Conservation (phyloP, 1,140 invertebrate species). For the Sinonovacula constricta region DNA sequence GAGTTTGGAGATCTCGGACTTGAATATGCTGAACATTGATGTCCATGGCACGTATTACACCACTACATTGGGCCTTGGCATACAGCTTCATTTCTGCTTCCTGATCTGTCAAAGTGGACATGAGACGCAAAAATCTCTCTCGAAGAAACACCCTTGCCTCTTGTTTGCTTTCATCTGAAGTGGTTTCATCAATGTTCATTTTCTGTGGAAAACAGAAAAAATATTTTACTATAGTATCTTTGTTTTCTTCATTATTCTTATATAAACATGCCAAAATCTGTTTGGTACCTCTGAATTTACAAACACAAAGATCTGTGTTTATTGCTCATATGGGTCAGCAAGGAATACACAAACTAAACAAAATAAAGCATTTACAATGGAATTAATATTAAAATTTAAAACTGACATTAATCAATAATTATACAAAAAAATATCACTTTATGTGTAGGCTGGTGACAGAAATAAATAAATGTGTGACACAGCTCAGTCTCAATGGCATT, state of each 20-base stretch:
- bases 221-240: too few relatives aligned
- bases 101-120: slow-evolving; percentile 64
- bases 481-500: too few relatives aligned
- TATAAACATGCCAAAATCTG: background rate
- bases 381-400: too few relatives aligned
- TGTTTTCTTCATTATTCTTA: background rate
- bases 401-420: too few relatives aligned
- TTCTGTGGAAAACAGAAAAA: background rate
- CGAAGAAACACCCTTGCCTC: slow-evolving; percentile 70
- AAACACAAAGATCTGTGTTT: too few relatives aligned
- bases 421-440: too few relatives aligned
- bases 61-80: slow-evolving; percentile 67
- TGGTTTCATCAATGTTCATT: slow-evolving; percentile 33
- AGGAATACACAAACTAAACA: too few relatives aligned
- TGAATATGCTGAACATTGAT: slow-evolving; percentile 74
- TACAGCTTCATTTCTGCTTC: slow-evolving; percentile 64
- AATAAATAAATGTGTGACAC: too few relatives aligned
- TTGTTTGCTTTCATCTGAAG: slow-evolving; percentile 61
- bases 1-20: slow-evolving; percentile 71
- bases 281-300: too few relatives aligned
- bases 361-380: too few relatives aligned
- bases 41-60: slow-evolving; percentile 67
- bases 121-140: slow-evolving; percentile 73
- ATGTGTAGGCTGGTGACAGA: too few relatives aligned
- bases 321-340: too few relatives aligned